Evolutionary conservation across 2,113 vertebrate genomes (phyloP).

Genomic region (Nestor notabilis): DNA sequence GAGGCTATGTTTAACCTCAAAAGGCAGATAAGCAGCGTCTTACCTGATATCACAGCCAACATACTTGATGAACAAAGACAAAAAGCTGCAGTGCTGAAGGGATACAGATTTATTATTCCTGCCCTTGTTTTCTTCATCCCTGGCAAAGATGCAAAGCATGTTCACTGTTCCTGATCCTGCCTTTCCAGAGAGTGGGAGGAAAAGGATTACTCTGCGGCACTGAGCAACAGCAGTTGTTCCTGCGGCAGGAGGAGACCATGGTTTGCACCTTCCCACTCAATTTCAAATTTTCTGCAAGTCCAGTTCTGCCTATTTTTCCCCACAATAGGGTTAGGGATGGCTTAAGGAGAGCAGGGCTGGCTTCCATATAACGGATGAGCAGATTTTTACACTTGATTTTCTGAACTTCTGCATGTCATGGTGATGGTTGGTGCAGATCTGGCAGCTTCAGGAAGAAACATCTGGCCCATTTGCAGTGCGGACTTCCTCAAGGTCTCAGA

Average conservation of each 20-base stretch:
- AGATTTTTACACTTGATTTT: not conserved
- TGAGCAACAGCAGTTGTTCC: not conserved
- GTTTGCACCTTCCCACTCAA: not conserved
- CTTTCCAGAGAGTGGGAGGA: constrained; percentile 2
- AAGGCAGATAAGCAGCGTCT: not conserved
- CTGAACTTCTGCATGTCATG: not conserved
- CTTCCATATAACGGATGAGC: not conserved
- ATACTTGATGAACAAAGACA: not conserved
- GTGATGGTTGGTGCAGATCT: not conserved
- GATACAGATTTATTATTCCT: not conserved
- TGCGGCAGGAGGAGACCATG: not conserved
- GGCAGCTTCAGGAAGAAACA: not conserved
- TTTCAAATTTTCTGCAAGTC: not conserved
- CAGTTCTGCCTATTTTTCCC: not conserved
- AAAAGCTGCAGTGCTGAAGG: not conserved
- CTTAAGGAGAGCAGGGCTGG: not conserved
- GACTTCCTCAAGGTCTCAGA: not conserved
- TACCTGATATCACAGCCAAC: not conserved
- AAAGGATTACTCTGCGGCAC: not conserved
- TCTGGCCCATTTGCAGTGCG: not conserved
- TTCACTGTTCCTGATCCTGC: not conserved
- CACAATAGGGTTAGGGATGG: not conserved
- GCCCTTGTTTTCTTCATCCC: not conserved
- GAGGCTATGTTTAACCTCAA: not conserved
- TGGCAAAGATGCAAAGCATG: not conserved